These are phyloP conservation scores for Aphelocoma californica DNA, from an alignment of 2,797 vertebrate species.

Conservation along the genomic window DNA sequence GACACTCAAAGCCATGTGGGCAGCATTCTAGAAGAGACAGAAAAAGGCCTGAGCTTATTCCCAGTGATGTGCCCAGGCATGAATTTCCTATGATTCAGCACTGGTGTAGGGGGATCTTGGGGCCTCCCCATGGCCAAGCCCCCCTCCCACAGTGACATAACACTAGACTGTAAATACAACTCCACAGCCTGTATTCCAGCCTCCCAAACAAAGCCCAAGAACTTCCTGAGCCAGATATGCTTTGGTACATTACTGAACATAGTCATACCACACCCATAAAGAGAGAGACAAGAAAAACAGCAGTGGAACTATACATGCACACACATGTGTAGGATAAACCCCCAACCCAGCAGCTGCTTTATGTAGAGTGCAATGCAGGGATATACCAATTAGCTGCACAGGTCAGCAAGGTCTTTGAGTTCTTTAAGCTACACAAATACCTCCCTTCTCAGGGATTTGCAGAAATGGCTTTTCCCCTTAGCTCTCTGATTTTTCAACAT, in stretches of 20 bases:
- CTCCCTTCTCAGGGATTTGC: background rate
- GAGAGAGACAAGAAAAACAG: background rate
- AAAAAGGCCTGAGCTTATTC: background rate
- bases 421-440: background rate
- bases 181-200: background rate
- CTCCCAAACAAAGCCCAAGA: background rate
- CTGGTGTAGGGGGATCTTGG: background rate
- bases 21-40: background rate
- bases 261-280: background rate
- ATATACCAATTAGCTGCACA: background rate
- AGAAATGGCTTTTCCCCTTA: background rate
- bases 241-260: background rate
- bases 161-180: background rate
- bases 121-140: background rate
- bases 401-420: background rate
- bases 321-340: background rate
- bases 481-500: background rate
- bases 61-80: background rate
- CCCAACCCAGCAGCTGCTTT: background rate
- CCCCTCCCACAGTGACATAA: background rate
- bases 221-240: background rate
- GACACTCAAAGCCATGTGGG: conserved; percentile 18
- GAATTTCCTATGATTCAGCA: background rate
- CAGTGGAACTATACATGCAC: background rate
- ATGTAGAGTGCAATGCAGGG: background rate